Evolutionary conservation across 1,140 invertebrate genomes (phyloP).

Genomic region (Drosophila pallidifrons): DNA sequence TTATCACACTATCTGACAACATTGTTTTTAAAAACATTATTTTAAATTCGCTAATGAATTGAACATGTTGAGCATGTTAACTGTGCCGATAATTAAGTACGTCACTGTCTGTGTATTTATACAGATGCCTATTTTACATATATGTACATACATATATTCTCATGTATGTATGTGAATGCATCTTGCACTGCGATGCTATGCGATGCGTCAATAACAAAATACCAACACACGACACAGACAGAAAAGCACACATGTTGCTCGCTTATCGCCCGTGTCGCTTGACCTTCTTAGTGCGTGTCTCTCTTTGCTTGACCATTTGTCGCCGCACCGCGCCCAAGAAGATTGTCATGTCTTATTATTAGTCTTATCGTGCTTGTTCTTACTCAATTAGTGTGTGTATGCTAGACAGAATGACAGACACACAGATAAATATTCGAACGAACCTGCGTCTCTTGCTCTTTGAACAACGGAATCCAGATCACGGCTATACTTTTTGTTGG

Average conservation of each 20-base stretch:
- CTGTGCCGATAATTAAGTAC: too few relatives aligned
- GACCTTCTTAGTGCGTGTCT: conserved; percentile 56
- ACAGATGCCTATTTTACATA: not conserved
- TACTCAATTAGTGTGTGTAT: conserved; percentile 16
- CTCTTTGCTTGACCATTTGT: conserved; percentile 38
- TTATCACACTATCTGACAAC: too few relatives aligned
- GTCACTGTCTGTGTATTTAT: not conserved
- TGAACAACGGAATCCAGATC: conserved; percentile 97
- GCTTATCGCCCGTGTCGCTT: conserved; percentile 45
- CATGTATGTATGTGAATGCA: not conserved
- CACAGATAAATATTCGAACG: conserved; percentile 27
- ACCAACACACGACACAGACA: conserved; percentile 33
- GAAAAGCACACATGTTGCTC: conserved; percentile 45
- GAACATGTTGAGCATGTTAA: too few relatives aligned
- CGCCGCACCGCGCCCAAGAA: conserved; percentile 56
- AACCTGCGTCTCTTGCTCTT: conserved; percentile 96
- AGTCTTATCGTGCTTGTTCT: conserved; percentile 46
- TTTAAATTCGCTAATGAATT: too few relatives aligned
- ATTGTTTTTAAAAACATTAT: too few relatives aligned
- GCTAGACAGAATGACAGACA: not conserved
- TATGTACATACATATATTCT: too few relatives aligned
- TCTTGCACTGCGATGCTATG: not conserved
- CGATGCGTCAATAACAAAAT: conserved; percentile 3
- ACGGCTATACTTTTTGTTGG: conserved; percentile 96
- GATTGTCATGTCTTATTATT: conserved; percentile 54